These are phyloP conservation scores for Polydrusus tereticollis DNA, from an alignment of 2,888 invertebrate genomes.

Conservation along the genomic window DNA sequence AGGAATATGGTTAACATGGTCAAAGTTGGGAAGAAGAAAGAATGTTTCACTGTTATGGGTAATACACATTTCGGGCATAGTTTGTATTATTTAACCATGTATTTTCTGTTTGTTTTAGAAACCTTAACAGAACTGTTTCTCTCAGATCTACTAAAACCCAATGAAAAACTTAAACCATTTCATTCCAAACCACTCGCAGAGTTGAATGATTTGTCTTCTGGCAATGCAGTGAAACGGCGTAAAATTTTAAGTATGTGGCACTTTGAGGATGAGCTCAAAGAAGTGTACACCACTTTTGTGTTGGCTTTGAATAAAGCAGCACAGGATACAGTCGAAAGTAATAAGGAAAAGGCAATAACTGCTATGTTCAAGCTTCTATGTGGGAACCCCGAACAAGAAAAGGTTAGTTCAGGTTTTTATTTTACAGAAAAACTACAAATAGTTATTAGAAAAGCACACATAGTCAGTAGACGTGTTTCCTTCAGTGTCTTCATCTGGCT, in stretches of 20 bases:
- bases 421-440: conserved; percentile 7
- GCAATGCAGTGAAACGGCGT: conserved; percentile 75
- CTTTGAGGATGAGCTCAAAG: conserved; percentile 90
- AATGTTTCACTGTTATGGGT: conserved; percentile 77
- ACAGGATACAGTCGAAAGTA: conserved; percentile 83
- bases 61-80: neutral
- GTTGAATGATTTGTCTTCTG: conserved; percentile 72
- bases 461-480: conserved; percentile 1
- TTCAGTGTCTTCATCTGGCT: neutral
- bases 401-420: conserved; percentile 69
- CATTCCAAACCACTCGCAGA: conserved; percentile 74
- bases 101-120: conserved; percentile 69
- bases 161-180: conserved; percentile 76
- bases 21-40: conserved; percentile 82
- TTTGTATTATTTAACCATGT: too few species aligned
- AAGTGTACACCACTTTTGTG: conserved; percentile 76
- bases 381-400: conserved; percentile 88
- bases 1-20: conserved; percentile 81
- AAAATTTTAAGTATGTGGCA: conserved; percentile 84
- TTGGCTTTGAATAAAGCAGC: conserved; percentile 79
- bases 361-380: conserved; percentile 81
- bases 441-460: conserved; percentile 37
- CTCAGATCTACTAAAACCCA: conserved; percentile 77
- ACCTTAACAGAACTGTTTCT: conserved; percentile 84
- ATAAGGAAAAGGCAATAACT: conserved; percentile 84